A percentile compares a stretch with the other conserved stretches of the same genome.
phyloP scores from a whole-genome alignment of 2,797 vertebrate genomes.

The Mus minutoides region DNA sequence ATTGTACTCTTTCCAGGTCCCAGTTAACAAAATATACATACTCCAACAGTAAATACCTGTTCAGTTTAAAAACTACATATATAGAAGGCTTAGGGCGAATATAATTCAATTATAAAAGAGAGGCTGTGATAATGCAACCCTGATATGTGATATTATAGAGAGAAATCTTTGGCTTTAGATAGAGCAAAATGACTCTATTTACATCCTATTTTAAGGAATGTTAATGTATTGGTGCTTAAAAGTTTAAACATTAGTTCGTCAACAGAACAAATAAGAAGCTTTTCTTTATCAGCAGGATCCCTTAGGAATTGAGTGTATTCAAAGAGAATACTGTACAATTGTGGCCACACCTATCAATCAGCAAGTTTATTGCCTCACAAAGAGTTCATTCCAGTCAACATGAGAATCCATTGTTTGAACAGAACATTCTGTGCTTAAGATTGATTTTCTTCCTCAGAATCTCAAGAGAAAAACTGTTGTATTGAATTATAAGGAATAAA shows the following conservation, averaged over 20 bases:
- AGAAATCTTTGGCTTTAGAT: not conserved
- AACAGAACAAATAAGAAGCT: not conserved
- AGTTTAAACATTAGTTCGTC: not conserved
- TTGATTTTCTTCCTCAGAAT: not conserved
- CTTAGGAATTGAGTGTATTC: rapidly evolving
- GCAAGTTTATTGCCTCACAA: rapidly evolving
- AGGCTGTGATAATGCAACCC: rapidly evolving
- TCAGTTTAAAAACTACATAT: slow-evolving; percentile 6
- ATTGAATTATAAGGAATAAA: not conserved
- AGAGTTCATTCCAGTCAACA: not conserved
- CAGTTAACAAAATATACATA: slow-evolving; percentile 42
- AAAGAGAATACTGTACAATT: not conserved
- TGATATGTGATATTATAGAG: not conserved
- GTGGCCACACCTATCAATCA: not conserved
- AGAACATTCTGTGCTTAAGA: not conserved
- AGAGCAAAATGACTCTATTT: not conserved
- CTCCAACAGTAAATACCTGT: slow-evolving; percentile 43
- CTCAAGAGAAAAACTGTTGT: not conserved
- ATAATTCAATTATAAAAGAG: not conserved
- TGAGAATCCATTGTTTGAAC: not conserved
- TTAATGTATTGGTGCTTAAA: not conserved
- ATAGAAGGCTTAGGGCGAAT: not conserved
- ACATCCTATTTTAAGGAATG: not conserved
- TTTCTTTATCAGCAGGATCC: not conserved
- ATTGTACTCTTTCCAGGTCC: not conserved